Conservation (phyloP, 2,113 vertebrate genomes). For the Austrofundulus limnaeus region DNA sequence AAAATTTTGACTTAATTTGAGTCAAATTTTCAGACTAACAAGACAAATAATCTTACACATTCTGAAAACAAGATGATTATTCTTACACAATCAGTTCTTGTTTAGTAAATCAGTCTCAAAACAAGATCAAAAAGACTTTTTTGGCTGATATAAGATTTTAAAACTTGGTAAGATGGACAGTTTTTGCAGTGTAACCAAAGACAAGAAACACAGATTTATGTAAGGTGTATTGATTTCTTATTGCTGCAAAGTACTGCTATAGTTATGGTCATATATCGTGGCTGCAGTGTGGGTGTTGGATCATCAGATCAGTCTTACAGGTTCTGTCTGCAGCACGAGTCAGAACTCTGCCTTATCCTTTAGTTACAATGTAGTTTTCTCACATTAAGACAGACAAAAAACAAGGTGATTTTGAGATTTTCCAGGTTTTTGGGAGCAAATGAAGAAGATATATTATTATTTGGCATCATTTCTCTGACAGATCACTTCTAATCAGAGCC, state of each 20-base stretch:
- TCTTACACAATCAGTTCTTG: too few species aligned
- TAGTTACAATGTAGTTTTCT: neutral
- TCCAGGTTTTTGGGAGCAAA: neutral
- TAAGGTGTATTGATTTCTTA: constrained; percentile 57
- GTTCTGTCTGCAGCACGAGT: neutral
- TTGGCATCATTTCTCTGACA: neutral
- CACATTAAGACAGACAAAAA: neutral
- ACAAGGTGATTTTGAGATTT: neutral
- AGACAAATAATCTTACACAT: too few species aligned
- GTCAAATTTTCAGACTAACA: too few species aligned
- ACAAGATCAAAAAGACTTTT: too few species aligned
- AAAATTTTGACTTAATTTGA: too few species aligned
- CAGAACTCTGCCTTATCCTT: neutral
- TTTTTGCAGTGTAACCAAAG: too few species aligned
- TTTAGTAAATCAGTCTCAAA: too few species aligned
- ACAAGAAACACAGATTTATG: constrained; percentile 19
- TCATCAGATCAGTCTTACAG: constrained; percentile 13
- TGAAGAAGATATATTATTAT: neutral
- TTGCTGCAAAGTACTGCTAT: constrained; percentile 32
- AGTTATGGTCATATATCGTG: constrained; percentile 60
- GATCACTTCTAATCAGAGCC: too few species aligned
- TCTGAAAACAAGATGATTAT: too few species aligned
- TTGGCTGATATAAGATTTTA: too few species aligned
- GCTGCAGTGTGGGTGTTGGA: constrained; percentile 44
- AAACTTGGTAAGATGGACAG: too few species aligned